Conservation (phyloP, 1,140 invertebrate genomes). For the Drosophila obscura region DNA sequence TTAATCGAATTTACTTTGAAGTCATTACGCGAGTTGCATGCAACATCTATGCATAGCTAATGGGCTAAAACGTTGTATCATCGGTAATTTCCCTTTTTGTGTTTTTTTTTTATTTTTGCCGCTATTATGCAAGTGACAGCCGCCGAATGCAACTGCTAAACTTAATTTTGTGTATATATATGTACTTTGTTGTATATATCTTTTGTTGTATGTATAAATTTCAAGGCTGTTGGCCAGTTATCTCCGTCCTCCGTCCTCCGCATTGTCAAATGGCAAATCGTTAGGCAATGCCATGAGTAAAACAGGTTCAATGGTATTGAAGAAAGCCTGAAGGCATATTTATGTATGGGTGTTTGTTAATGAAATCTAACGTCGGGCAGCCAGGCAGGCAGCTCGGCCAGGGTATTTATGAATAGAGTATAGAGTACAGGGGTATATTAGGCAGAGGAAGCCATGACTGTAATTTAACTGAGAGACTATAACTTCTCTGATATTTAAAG, state of each 20-base stretch:
- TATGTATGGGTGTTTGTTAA: constrained; percentile 49
- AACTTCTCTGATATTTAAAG: no score
- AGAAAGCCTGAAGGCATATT: constrained; percentile 34
- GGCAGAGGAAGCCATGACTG: no score
- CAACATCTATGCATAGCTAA: no score
- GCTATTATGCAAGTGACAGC: neutral
- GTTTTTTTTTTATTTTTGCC: neutral
- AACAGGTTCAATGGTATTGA: constrained; percentile 26
- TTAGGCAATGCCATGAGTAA: constrained; percentile 29
- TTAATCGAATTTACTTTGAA: no score
- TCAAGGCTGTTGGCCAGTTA: constrained; percentile 45
- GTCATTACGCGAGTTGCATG: no score
- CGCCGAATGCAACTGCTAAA: constrained; percentile 27
- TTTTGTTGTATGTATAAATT: constrained; percentile 21
- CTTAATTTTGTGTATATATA: neutral
- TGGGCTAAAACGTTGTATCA: no score
- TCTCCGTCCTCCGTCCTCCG: neutral
- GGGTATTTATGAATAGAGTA: no score
- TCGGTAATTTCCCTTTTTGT: neutral
- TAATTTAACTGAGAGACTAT: no score
- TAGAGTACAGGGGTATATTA: no score
- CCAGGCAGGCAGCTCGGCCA: neutral
- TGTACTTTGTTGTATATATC: neutral
- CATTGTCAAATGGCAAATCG: constrained; percentile 50
- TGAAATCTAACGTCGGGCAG: constrained; percentile 5